phyloP scores from a whole-genome alignment of 2,888 invertebrate genomes.

The Drosophila multiciliata region DNA sequence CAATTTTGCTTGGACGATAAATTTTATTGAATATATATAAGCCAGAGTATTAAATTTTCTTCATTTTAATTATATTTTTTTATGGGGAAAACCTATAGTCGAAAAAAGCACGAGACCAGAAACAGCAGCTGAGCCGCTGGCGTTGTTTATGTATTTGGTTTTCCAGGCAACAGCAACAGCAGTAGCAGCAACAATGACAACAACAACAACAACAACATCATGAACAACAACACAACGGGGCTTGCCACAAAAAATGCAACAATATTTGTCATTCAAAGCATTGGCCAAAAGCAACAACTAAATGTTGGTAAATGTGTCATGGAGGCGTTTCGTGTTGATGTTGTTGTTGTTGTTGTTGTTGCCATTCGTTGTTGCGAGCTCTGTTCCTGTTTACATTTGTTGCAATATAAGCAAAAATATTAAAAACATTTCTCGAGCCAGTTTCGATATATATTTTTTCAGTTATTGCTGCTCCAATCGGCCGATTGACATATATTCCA shows the following conservation, averaged over 20 bases:
- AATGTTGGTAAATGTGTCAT: constrained; percentile 78
- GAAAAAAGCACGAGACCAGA: constrained; percentile 30
- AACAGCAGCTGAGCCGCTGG: constrained; percentile 45
- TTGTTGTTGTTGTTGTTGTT: constrained; percentile 21
- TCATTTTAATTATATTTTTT: neutral
- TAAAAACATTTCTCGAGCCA: constrained; percentile 57
- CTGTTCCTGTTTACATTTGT: constrained; percentile 68
- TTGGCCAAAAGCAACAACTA: constrained; percentile 41
- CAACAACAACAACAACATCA: constrained; percentile 40
- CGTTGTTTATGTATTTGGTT: constrained; percentile 68
- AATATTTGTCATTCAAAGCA: constrained; percentile 71
- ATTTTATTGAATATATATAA: neutral
- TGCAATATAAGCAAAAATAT: constrained; percentile 56
- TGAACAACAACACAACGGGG: constrained; percentile 40
- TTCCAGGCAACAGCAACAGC: constrained; percentile 55
- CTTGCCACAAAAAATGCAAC: constrained; percentile 50
- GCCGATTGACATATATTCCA: constrained; percentile 70
- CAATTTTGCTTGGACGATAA: neutral
- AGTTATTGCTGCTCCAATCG: constrained; percentile 35
- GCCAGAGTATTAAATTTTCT: constrained; percentile 32
- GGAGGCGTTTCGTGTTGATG: constrained; percentile 45
- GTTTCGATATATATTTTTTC: constrained; percentile 46
- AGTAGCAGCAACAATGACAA: constrained; percentile 34
- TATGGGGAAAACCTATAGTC: constrained; percentile 38
- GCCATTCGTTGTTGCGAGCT: constrained; percentile 29